phyloP scores from a whole-genome alignment of 2,888 invertebrate species.

The Dasypogon diadema region DNA sequence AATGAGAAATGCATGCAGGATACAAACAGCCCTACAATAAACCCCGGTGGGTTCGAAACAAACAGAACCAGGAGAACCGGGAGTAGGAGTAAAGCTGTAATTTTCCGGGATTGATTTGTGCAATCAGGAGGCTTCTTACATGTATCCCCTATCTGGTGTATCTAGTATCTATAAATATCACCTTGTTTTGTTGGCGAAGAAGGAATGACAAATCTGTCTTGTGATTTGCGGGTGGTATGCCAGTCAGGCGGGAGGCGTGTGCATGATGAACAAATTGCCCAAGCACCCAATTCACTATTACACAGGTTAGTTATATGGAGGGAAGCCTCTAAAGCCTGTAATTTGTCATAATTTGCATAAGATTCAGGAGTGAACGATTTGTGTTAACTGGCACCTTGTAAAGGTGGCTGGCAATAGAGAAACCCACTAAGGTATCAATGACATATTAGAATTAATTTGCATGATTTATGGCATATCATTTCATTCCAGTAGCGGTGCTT shows the following conservation, averaged over 20 bases:
- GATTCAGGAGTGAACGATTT: conserved; percentile 22
- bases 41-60: no score
- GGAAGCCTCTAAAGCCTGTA: conserved; percentile 34
- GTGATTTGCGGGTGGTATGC: background rate
- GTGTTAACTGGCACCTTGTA: conserved; percentile 31
- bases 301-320: conserved; percentile 9
- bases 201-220: conserved; percentile 21
- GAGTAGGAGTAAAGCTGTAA: background rate
- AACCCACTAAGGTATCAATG: conserved; percentile 32
- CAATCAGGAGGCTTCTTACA: conserved; percentile 23
- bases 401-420: background rate
- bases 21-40: no score
- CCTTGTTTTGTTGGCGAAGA: background rate
- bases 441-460: conserved; percentile 44
- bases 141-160: background rate
- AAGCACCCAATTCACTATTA: conserved; percentile 7
- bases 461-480: conserved; percentile 35
- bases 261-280: conserved; percentile 26
- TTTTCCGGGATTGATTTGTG: conserved; percentile 16
- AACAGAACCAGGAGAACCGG: background rate
- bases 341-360: conserved; percentile 44
- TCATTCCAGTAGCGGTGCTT: conserved; percentile 7
- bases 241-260: background rate
- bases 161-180: background rate
- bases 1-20: background rate